These are phyloP conservation scores for Temnopleurus reevesii DNA, from an alignment of 53 echinoderm and acorn worm species.

Conservation along the genomic window DNA sequence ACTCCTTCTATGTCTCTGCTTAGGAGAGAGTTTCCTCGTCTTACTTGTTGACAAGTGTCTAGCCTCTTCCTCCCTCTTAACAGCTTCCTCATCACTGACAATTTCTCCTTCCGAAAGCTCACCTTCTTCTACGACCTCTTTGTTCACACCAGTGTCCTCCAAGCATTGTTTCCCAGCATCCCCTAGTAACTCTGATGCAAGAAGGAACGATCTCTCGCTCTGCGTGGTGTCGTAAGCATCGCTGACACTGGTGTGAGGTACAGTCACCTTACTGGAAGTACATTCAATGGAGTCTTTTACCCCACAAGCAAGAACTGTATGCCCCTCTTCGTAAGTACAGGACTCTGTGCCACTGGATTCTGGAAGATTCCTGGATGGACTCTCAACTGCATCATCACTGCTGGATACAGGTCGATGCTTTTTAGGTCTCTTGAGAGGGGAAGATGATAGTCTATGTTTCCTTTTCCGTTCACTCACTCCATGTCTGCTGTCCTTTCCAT, in stretches of 20 bases:
- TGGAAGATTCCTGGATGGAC: neutral
- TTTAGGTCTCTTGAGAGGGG: neutral
- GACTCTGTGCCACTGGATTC: neutral
- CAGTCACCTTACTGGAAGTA: conserved; percentile 28
- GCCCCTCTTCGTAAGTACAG: conserved; percentile 45
- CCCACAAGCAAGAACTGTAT: conserved; percentile 54
- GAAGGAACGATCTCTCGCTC: neutral
- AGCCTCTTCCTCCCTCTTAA: neutral
- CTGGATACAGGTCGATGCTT: neutral
- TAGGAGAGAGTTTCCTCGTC: neutral
- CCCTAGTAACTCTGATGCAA: neutral
- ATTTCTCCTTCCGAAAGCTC: conserved; percentile 46
- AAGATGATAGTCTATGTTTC: conserved; percentile 13
- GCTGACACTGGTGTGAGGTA: conserved; percentile 20
- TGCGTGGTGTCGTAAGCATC: conserved; percentile 29
- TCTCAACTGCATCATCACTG: neutral
- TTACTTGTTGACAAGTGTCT: neutral
- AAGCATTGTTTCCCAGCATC: neutral
- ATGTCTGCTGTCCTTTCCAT: neutral
- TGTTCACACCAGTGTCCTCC: neutral
- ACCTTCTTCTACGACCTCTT: neutral
- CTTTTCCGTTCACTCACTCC: neutral
- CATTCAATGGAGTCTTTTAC: conserved; percentile 13
- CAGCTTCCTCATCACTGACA: neutral
- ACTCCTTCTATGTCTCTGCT: neutral